phyloP scores from a whole-genome alignment of 2,888 invertebrate genomes.

The Epinotia brunnichana region DNA sequence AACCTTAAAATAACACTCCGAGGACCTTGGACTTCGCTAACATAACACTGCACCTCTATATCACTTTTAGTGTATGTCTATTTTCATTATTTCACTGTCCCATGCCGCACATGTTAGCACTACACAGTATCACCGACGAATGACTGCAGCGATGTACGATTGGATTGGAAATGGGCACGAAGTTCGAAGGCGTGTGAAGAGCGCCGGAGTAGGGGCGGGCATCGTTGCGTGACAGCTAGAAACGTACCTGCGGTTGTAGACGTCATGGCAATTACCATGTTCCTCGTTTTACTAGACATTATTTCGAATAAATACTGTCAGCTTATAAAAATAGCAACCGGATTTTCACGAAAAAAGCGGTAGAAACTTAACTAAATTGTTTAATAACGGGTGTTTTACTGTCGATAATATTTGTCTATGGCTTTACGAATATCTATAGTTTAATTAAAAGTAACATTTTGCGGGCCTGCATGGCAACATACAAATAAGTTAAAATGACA shows the following conservation, averaged over 20 bases:
- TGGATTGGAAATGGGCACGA: conserved; percentile 54
- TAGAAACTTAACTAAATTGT: conserved; percentile 28
- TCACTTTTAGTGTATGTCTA: conserved; percentile 24
- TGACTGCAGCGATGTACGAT: conserved; percentile 52
- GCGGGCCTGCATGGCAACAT: neutral
- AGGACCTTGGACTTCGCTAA: conserved; percentile 74
- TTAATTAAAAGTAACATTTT: neutral
- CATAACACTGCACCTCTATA: conserved; percentile 54
- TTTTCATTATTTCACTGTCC: conserved; percentile 55
- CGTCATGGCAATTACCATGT: conserved; percentile 74
- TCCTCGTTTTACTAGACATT: conserved; percentile 48
- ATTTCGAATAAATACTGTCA: conserved; percentile 43
- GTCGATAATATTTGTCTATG: conserved; percentile 21
- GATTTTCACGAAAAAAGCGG: conserved; percentile 34
- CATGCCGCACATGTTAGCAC: conserved; percentile 64
- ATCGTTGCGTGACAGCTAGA: conserved; percentile 73
- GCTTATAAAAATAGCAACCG: conserved; percentile 39
- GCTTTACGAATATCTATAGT: conserved; percentile 23
- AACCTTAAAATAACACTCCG: conserved; percentile 40
- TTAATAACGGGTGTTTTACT: conserved; percentile 28
- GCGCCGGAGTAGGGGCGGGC: conserved; percentile 71
- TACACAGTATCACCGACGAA: conserved; percentile 54
- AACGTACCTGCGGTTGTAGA: conserved; percentile 47
- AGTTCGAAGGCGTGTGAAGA: conserved; percentile 58
- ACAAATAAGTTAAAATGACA: conserved; percentile 9